A percentile compares a stretch with the other conserved stretches of the same genome.
These are phyloP conservation scores for Synaphobranchus kaupii DNA, from an alignment of 2,797 vertebrate genomes.

Conservation along the genomic window DNA sequence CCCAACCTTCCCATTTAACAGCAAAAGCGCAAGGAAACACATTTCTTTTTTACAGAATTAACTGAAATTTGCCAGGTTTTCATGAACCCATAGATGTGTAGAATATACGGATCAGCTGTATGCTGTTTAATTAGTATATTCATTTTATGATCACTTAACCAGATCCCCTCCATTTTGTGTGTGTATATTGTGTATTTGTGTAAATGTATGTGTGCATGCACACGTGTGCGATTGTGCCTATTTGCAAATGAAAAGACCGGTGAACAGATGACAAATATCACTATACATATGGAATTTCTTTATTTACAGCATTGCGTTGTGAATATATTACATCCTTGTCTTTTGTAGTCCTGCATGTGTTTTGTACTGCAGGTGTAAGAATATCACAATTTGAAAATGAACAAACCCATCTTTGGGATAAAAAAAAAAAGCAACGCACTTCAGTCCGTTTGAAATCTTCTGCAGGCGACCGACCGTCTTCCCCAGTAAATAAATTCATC, in stretches of 20 bases:
- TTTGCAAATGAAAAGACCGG: background rate
- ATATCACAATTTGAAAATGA: background rate
- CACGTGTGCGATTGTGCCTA: background rate
- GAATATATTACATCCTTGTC: background rate
- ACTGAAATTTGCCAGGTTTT: too few species aligned
- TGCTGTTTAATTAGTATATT: too few species aligned
- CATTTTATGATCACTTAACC: background rate
- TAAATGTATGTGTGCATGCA: background rate
- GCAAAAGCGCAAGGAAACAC: too few species aligned
- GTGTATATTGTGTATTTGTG: background rate
- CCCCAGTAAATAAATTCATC: background rate
- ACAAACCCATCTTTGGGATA: background rate
- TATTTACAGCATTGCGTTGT: background rate
- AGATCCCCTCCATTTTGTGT: background rate
- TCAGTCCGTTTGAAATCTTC: background rate
- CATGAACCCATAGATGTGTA: too few species aligned
- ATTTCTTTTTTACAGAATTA: too few species aligned
- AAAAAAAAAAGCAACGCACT: background rate
- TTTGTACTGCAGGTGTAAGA: conserved; percentile 18
- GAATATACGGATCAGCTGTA: too few species aligned
- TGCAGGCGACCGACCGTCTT: background rate
- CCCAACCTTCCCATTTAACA: too few species aligned
- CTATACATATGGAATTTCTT: background rate
- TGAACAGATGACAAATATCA: background rate
- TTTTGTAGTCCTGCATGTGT: background rate